These are phyloP conservation scores for Tenualosa thibaudeaui DNA, from an alignment of 2,797 vertebrate species.

Conservation along the genomic window DNA sequence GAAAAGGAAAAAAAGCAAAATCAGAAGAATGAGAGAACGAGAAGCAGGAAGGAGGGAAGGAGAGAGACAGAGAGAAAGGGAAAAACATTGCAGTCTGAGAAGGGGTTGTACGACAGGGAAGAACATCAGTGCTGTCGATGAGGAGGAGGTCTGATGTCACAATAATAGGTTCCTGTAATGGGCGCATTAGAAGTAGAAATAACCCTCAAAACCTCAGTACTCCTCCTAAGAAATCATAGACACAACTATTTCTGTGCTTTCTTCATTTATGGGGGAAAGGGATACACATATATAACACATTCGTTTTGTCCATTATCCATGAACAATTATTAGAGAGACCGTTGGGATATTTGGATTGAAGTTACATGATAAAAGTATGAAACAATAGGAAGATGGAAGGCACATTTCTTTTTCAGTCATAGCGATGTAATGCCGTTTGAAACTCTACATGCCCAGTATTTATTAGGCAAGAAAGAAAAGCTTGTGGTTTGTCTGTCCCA, in stretches of 20 bases:
- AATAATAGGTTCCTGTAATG: constrained; percentile 78
- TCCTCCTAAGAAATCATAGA: background rate
- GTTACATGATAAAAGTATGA: background rate
- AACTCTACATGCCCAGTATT: background rate
- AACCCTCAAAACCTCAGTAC: constrained; percentile 45
- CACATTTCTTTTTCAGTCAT: background rate
- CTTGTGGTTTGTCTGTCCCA: background rate
- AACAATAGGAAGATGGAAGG: background rate
- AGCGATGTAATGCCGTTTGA: background rate
- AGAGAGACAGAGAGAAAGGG: constrained; percentile 12
- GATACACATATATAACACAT: background rate
- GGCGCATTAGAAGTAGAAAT: constrained; percentile 67
- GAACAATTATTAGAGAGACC: background rate
- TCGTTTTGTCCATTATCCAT: background rate
- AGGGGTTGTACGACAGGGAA: constrained; percentile 68
- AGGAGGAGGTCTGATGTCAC: constrained; percentile 76
- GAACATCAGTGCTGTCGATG: constrained; percentile 75
- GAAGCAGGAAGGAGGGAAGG: background rate
- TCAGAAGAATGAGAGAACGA: background rate
- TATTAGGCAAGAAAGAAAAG: background rate
- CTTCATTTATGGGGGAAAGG: background rate
- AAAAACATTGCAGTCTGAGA: background rate
- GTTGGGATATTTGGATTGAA: background rate
- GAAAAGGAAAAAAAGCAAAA: background rate
- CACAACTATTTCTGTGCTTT: background rate